phyloP scores from a whole-genome alignment of 1,140 invertebrate genomes.

The Camponotus pennsylvanicus region DNA sequence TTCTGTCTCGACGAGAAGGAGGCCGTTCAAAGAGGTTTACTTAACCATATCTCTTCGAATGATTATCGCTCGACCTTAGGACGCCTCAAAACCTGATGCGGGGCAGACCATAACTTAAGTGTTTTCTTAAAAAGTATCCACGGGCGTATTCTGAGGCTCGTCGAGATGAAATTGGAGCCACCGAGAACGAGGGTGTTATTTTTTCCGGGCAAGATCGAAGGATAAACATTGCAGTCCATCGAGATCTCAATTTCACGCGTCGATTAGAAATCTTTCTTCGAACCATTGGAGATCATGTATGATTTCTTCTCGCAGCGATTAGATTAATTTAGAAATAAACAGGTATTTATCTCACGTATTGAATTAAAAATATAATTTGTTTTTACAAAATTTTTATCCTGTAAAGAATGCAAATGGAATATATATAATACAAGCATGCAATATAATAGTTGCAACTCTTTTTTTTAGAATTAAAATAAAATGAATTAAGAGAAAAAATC shows the following conservation, averaged over 20 bases:
- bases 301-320: neutral
- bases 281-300: neutral
- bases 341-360: neutral
- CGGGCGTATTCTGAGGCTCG: slow-evolving; percentile 34
- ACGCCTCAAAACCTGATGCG: slow-evolving; percentile 56
- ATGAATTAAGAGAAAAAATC: neutral
- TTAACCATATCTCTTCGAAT: slow-evolving; percentile 60
- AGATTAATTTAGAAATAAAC: slow-evolving; percentile 22
- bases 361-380: neutral
- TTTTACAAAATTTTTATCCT: neutral
- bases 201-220: slow-evolving; percentile 60
- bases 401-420: neutral
- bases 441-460: neutral
- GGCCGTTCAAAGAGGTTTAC: slow-evolving; percentile 40
- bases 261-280: slow-evolving; percentile 11
- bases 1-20: neutral
- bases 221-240: slow-evolving; percentile 65
- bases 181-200: slow-evolving; percentile 68
- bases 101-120: slow-evolving; percentile 46
- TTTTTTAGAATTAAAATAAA: neutral
- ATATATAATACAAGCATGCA: neutral
- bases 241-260: slow-evolving; percentile 23
- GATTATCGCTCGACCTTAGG: slow-evolving; percentile 41
- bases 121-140: slow-evolving; percentile 70
- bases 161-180: slow-evolving; percentile 70